Evolutionary conservation across 2,797 vertebrate genomes (phyloP), one percentile per base, ranked within the genome.

Genomic region (Melanogrammus aeglefinus): DNA sequence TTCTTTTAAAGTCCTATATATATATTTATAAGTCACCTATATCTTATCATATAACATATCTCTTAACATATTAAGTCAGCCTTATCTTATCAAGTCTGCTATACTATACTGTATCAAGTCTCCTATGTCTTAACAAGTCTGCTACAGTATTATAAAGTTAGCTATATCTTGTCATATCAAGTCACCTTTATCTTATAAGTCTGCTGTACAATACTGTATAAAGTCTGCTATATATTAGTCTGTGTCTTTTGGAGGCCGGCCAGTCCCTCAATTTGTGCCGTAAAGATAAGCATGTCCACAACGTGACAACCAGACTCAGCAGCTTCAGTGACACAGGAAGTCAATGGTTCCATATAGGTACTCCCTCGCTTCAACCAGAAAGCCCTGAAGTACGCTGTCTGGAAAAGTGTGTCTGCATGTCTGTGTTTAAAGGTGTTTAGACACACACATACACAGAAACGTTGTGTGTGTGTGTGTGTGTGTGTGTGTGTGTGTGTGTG

Each of bases 331-430:
- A 57, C 76, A 71, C 1, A 18, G 41, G 66, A 77, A 78, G 27
- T 10, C 6, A 63, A 76, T 86, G 85, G 80, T 88, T 83, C 82
- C 88, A 88, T 47, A 39, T 29, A 51, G 76, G 81, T 80, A 82
- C 81, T 47, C 38, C 35, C 74, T 74, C 70, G 79, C 74, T 51
- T 74, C 77, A 78, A 83, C 71, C 72, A 75, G 51, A 35, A 10
- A 76, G 38, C 38, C 38, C 6, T 39, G 38, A 76, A 63, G 79
- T 88, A 83, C 88, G 85, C 82, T 88, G 83, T 85, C 85, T 75
- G 78, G 78, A 6, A 21, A 3, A n/a, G 77, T 74, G 72, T 70
- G 72, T 63, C 16, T 38, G 27, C 73, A 27, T 74, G 47, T 63
- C 51, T 38, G 41, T 57, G 16, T 39, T 39, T 39, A 39, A 39